phyloP scores from a whole-genome alignment of 2,888 invertebrate genomes.

The Eupeodes luniger region DNA sequence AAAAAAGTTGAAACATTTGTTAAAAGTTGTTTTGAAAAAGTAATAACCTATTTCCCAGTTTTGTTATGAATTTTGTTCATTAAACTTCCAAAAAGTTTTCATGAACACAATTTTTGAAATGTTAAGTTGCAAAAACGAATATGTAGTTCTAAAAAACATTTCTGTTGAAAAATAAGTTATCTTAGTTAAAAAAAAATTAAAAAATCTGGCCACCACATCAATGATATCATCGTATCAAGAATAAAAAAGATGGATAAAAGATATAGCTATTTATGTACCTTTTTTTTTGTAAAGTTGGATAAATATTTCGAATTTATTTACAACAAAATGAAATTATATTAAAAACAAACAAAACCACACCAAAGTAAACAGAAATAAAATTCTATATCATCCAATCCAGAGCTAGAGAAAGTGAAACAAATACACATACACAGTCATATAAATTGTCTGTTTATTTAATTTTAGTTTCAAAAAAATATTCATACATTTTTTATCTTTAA shows the following conservation, averaged over 20 bases:
- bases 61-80: no score
- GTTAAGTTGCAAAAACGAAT: no score
- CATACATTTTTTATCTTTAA: background rate
- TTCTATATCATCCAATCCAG: background rate
- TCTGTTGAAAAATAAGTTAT: no score
- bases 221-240: background rate
- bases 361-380: constrained; percentile 41
- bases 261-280: background rate
- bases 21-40: no score
- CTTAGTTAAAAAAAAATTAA: no score
- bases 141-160: no score
- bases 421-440: constrained; percentile 16
- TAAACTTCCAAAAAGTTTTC: no score
- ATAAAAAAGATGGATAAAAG: background rate
- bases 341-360: constrained; percentile 54
- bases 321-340: constrained; percentile 46
- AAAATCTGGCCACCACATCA: background rate
- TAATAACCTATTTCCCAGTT: no score
- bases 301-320: constrained; percentile 57
- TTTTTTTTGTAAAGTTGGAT: constrained; percentile 44
- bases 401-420: background rate
- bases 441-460: constrained; percentile 27
- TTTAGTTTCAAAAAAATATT: background rate
- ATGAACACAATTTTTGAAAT: no score
- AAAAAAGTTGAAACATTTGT: no score